Evolutionary conservation across 1,140 invertebrate species (phyloP).

Genomic region (Aphis craccivora): DNA sequence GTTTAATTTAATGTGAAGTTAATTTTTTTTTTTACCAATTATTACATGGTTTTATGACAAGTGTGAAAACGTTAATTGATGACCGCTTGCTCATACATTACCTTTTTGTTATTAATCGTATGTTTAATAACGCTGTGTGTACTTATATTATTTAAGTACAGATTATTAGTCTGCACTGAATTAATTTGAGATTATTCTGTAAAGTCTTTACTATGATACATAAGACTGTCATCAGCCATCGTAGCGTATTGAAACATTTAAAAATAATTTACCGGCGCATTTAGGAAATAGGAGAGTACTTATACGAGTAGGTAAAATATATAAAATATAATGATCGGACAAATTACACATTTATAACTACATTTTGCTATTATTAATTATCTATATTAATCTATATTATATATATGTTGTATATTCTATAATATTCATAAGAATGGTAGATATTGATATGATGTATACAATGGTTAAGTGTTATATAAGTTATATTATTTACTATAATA

Average conservation of each 20-base stretch:
- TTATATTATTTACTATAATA: too few species aligned
- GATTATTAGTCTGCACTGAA: neutral
- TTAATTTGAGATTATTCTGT: neutral
- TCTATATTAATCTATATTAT: too few species aligned
- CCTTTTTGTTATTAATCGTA: neutral
- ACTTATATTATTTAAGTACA: neutral
- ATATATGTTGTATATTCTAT: too few species aligned
- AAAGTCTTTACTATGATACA: neutral
- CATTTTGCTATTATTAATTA: neutral
- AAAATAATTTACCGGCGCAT: too few species aligned
- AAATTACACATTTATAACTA: neutral
- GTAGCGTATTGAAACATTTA: neutral
- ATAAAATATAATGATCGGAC: neutral
- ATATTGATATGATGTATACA: too few species aligned
- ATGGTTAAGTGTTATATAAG: neutral
- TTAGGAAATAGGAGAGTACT: too few species aligned
- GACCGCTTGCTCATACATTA: constrained; percentile 14
- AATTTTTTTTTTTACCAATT: neutral
- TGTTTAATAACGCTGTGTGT: neutral
- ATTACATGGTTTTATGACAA: neutral
- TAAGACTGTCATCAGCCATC: neutral
- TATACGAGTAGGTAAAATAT: neutral
- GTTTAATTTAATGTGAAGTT: neutral
- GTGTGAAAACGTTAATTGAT: neutral
- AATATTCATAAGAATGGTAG: too few species aligned